Conservation (phyloP, 2,113 vertebrate species). For the Eubucco bourcierii region DNA sequence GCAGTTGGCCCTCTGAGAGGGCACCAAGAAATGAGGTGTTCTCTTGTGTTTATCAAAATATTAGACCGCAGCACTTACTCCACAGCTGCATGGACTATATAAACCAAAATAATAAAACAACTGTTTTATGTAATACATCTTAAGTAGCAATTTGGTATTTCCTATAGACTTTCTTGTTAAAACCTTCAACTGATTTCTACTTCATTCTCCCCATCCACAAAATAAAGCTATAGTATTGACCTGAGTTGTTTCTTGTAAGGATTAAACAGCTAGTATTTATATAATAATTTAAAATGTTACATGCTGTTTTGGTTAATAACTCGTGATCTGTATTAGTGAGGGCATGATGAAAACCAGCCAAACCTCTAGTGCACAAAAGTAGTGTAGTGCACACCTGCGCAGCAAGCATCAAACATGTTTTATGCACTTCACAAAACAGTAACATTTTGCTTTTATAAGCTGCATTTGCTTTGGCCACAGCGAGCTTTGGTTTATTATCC, state of each 20-base stretch:
- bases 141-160: neutral
- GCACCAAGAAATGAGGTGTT: neutral
- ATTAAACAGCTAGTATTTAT: neutral
- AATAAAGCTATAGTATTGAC: neutral
- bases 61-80: neutral
- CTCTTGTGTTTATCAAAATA: neutral
- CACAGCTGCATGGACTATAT: neutral
- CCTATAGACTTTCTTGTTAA: constrained; percentile 1
- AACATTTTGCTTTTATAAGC: constrained; percentile 26
- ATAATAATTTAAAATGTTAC: neutral
- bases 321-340: neutral
- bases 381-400: neutral
- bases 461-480: neutral
- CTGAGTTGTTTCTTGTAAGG: neutral
- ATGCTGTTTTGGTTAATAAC: constrained; percentile 34
- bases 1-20: neutral
- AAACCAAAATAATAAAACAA: neutral
- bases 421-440: neutral
- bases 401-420: neutral
- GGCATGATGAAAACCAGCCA: neutral
- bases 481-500: constrained; percentile 5
- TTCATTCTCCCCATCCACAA: neutral
- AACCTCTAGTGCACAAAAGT: neutral
- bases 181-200: neutral
- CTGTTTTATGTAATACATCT: neutral